Conservation (phyloP, 2,113 vertebrate species). For the Tyrannus savana region DNA sequence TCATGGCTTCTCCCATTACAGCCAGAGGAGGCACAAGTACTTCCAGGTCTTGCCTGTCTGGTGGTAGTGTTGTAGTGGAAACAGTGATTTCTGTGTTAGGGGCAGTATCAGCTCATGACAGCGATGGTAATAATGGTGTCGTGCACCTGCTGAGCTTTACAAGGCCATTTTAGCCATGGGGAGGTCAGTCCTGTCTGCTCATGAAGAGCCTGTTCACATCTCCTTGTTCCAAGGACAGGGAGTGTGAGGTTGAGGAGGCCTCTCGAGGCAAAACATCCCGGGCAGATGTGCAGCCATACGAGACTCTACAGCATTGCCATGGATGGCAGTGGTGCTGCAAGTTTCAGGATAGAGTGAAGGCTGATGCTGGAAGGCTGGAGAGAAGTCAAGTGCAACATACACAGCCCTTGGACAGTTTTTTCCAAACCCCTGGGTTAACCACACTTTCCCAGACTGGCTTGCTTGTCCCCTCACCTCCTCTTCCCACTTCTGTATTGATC, state of each 20-base stretch:
- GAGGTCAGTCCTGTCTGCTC: not conserved
- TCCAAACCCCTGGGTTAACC: not conserved
- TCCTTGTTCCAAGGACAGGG: not conserved
- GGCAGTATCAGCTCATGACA: not conserved
- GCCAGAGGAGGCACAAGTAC: not conserved
- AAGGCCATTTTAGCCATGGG: not conserved
- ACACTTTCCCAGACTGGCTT: not conserved
- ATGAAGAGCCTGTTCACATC: not conserved
- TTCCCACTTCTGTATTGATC: conserved; percentile 31
- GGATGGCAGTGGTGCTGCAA: not conserved
- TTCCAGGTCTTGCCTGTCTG: not conserved
- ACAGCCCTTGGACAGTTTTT: not conserved
- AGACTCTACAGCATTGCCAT: not conserved
- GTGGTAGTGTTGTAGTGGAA: not conserved
- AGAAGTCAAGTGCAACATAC: accelerated
- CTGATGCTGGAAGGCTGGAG: not conserved
- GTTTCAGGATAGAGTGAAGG: not conserved
- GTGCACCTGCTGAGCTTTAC: not conserved
- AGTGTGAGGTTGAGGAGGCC: not conserved
- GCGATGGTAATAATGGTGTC: not conserved
- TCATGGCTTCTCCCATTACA: not conserved
- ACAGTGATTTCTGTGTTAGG: not conserved
- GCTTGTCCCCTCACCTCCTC: not conserved
- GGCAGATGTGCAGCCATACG: not conserved
- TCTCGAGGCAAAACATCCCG: not conserved